Percentiles rank a stretch among this genome's conserved stretches.
Conservation (phyloP, 2,797 vertebrate species). For the Schizothorax lantsangensis region DNA sequence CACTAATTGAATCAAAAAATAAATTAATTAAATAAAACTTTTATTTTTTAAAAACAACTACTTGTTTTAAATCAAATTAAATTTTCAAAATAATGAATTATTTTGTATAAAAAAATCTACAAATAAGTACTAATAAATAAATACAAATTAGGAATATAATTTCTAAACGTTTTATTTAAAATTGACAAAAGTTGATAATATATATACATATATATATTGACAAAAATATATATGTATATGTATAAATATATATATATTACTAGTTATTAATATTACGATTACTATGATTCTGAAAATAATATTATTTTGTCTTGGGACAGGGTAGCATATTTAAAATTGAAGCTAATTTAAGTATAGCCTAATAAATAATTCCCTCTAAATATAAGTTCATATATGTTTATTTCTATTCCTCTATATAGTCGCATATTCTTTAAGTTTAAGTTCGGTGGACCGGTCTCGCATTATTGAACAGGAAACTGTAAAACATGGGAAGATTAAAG, state of each 20-base stretch:
- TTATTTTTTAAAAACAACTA: too few species aligned
- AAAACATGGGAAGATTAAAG: conserved; percentile 30
- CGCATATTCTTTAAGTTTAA: neutral
- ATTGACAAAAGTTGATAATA: too few species aligned
- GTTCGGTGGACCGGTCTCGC: neutral
- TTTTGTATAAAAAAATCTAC: too few species aligned
- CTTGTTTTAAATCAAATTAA: too few species aligned
- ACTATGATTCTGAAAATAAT: neutral
- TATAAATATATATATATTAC: too few species aligned
- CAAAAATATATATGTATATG: neutral
- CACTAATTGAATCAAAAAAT: too few species aligned
- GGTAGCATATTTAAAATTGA: neutral
- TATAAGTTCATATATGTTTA: neutral
- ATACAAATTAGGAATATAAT: too few species aligned
- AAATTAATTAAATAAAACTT: too few species aligned
- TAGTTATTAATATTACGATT: neutral
- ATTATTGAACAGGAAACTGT: conserved; percentile 16
- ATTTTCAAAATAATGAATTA: too few species aligned
- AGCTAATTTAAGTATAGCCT: neutral
- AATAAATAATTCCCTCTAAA: neutral
- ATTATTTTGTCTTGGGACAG: neutral
- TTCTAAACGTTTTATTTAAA: neutral
- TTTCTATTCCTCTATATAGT: neutral
- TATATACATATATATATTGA: neutral
- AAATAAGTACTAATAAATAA: too few species aligned